These are phyloP conservation scores for Apis florea DNA, from an alignment of 1,140 invertebrate species.

Conservation along the genomic window DNA sequence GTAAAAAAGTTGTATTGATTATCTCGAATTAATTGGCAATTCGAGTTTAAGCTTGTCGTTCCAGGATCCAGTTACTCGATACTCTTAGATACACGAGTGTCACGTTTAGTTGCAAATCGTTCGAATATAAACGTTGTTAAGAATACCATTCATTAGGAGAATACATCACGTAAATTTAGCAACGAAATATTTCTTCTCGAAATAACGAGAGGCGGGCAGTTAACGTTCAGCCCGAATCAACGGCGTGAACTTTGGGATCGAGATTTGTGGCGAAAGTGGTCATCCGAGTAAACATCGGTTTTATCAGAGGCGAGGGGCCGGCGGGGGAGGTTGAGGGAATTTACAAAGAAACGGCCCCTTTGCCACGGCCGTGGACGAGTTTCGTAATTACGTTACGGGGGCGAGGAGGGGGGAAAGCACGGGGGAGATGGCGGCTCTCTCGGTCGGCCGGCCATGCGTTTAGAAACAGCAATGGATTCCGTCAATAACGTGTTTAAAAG, in stretches of 20 bases:
- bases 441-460: slow-evolving; percentile 65
- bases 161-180: too few relatives aligned
- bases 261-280: slow-evolving; percentile 52
- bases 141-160: too few relatives aligned
- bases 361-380: slow-evolving; percentile 49
- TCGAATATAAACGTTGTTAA: too few relatives aligned
- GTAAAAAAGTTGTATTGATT: too few relatives aligned
- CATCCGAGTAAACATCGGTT: slow-evolving; percentile 60
- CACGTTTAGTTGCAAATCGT: too few relatives aligned
- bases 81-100: too few relatives aligned
- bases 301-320: slow-evolving; percentile 23
- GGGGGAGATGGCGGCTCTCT: slow-evolving; percentile 30
- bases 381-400: slow-evolving; percentile 63
- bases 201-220: too few relatives aligned
- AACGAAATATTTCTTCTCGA: fast-evolving
- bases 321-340: slow-evolving; percentile 14
- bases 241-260: slow-evolving; percentile 39
- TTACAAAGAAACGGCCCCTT: slow-evolving; percentile 54
- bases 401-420: slow-evolving; percentile 3
- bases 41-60: too few relatives aligned
- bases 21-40: too few relatives aligned
- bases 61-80: too few relatives aligned
- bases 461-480: slow-evolving; percentile 56
- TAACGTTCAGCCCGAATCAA: background rate
- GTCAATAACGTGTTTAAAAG: slow-evolving; percentile 64